Base-by-base conservation (phyloP, 2,888 invertebrate genomes). In the Eumerus sabulonum region DNA sequence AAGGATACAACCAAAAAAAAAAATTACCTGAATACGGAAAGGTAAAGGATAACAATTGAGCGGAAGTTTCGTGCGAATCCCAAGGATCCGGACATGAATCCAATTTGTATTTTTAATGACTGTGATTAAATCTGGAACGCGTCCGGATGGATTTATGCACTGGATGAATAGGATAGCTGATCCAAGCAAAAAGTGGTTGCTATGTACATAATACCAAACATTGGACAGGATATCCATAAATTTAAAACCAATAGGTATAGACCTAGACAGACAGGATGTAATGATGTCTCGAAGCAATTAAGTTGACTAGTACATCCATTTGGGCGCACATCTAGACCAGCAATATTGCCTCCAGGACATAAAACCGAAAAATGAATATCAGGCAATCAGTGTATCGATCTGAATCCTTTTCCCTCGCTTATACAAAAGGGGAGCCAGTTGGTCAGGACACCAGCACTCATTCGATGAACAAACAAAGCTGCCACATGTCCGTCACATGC, bases 51-150 rank as follows among this genome's bases (percentile, higher is more conserved):
- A 4, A 60, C 17, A 17, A 47, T 18, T 16, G 51, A 19, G 17
- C 50, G 63, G 48, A 18, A 36, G 17, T 27, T 13, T 19, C 13
- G 35, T 9, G 27, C 27, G 27, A 27, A 27, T 27, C 19, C 18
- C 19, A 64, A 53, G 50, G 40, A 42, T 54, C 54, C 38, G 64
- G 27, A 50, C 68, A 64, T 50, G 59, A 74, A 44, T 74, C 74
- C 79, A 79, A 79, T 74, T 74, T 79, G 74, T 70, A 79, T 79
- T 70, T 79, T 74, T 70, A 79, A 79, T 79, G 54, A 60, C 67
- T 54, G 51, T 54, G 68, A 79, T 79, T 74, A 79, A 74, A 51
- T 35, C 64, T 79, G 57, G 40, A 74, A 19, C 36, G 63, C 67
- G 50, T 59, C 27, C 48, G 53, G 44, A 73, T 67, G 66, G 45